Evolutionary conservation across 2,797 vertebrate species (phyloP).

Genomic region (Darevskia nairensis): DNA sequence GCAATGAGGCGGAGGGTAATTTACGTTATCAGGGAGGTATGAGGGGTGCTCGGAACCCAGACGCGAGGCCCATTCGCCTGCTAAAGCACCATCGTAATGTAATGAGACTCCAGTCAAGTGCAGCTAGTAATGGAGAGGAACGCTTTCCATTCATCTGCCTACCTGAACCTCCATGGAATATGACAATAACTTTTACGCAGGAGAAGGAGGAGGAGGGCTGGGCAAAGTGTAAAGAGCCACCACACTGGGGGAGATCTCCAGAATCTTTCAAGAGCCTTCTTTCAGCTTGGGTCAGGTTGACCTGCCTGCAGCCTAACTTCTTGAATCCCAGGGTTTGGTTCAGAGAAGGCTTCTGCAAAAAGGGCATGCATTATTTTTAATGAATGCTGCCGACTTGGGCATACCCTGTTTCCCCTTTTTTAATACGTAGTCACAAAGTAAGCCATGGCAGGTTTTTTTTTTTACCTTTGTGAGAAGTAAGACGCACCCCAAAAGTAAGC

Average conservation of each 20-base stretch:
- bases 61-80: constrained; percentile 94
- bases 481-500: no score
- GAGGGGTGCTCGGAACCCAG: constrained; percentile 95
- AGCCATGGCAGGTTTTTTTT: no score
- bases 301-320: not conserved
- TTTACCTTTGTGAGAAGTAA: no score
- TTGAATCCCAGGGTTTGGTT: not conserved
- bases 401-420: no score
- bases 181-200: constrained; percentile 85
- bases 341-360: not conserved
- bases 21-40: constrained; percentile 93
- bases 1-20: constrained; percentile 97
- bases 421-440: no score
- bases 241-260: constrained; percentile 36
- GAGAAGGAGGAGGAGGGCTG: constrained; percentile 46
- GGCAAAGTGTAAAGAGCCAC: constrained; percentile 38
- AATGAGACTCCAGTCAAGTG: constrained; percentile 96
- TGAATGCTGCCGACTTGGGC: not conserved
- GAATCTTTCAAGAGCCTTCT: not conserved
- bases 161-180: constrained; percentile 94
- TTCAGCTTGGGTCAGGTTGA: not conserved
- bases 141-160: constrained; percentile 95
- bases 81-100: constrained; percentile 96
- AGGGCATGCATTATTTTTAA: not conserved
- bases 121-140: constrained; percentile 94